Conservation (phyloP, 2,888 invertebrate species). For the Idaea dimidiata region DNA sequence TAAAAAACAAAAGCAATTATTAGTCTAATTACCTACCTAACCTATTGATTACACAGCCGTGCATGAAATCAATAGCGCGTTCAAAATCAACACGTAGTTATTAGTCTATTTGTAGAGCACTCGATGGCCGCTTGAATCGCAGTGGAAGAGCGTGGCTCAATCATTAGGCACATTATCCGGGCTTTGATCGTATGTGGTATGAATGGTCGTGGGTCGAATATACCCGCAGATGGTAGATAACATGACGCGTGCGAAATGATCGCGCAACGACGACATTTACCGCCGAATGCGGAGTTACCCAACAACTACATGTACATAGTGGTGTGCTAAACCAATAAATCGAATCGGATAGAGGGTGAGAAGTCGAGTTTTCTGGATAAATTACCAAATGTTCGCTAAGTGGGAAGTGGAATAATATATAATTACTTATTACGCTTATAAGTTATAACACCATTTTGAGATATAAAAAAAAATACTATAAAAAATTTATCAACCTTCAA, state of each 20-base stretch:
- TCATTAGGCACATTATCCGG: slow-evolving; percentile 43
- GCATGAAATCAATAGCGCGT: slow-evolving; percentile 12
- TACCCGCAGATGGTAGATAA: slow-evolving; percentile 50
- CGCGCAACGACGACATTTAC: slow-evolving; percentile 49
- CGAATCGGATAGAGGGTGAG: not conserved
- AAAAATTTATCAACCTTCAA: no score
- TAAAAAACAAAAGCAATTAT: not conserved
- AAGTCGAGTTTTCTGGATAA: no score
- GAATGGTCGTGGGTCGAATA: slow-evolving; percentile 35
- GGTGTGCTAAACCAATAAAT: not conserved
- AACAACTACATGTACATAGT: not conserved
- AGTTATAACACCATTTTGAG: no score
- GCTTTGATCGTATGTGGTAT: slow-evolving; percentile 25
- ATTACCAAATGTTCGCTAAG: no score
- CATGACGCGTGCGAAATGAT: slow-evolving; percentile 55
- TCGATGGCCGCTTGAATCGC: slow-evolving; percentile 19
- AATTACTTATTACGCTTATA: no score
- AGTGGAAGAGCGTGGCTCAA: slow-evolving; percentile 10
- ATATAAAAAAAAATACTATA: no score
- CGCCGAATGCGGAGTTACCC: slow-evolving; percentile 22
- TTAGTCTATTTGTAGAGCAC: slow-evolving; percentile 24
- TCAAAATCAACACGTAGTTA: slow-evolving; percentile 15
- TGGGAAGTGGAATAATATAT: no score
- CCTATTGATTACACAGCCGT: slow-evolving; percentile 1
- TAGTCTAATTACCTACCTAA: not conserved